Conservation (phyloP, 64 coral and sea anemone species). For the Pocillopora damicornis region DNA sequence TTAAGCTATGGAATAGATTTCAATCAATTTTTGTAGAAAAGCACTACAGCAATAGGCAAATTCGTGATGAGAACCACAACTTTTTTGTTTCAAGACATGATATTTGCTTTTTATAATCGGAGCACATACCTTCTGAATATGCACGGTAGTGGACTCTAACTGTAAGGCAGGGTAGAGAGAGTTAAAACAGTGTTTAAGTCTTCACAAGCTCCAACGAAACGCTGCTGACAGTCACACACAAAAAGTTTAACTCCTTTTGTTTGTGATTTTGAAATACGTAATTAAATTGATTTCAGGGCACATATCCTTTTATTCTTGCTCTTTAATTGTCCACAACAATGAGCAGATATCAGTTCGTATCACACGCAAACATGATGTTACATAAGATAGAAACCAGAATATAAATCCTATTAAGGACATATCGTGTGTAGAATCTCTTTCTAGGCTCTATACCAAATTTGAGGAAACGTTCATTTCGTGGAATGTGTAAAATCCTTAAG, state of each 20-base stretch:
- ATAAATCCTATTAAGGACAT: background rate
- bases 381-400: background rate
- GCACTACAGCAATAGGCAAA: too few relatives aligned
- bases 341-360: constrained; percentile 13
- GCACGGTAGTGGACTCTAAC: too few relatives aligned
- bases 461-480: background rate
- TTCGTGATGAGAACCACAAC: too few relatives aligned
- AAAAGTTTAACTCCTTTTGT: background rate
- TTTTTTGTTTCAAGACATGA: too few relatives aligned
- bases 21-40: too few relatives aligned
- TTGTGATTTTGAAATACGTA: background rate
- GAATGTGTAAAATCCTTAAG: background rate
- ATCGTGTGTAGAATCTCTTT: background rate
- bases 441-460: background rate
- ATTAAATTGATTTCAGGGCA: background rate
- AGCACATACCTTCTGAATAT: too few relatives aligned
- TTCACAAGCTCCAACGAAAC: too few relatives aligned
- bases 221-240: background rate
- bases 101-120: too few relatives aligned
- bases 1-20: too few relatives aligned
- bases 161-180: too few relatives aligned
- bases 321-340: constrained; percentile 32
- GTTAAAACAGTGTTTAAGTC: too few relatives aligned
- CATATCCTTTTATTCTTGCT: background rate
- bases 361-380: constrained; percentile 13